A percentile compares a stretch with the other conserved stretches of the same genome.
These are phyloP conservation scores for cattle (Bos taurus) DNA, from an alignment of 2,113 vertebrate genomes.

Conservation along the genomic window DNA sequence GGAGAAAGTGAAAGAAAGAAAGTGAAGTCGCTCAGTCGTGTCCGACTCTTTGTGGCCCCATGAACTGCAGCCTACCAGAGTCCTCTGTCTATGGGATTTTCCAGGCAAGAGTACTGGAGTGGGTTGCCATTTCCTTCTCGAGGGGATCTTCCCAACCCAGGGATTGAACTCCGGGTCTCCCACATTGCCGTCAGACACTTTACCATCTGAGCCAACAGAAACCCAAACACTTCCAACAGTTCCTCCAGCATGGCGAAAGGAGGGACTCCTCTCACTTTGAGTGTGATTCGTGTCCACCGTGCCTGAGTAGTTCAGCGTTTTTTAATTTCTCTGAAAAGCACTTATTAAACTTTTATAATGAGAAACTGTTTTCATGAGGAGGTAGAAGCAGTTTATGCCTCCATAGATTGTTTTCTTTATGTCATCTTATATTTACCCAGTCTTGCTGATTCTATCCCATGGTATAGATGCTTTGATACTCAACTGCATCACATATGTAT, in stretches of 20 bases:
- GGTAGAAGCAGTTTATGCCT: not conserved
- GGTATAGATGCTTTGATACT: not conserved
- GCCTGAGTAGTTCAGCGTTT: not conserved
- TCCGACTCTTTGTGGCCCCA: too few species aligned
- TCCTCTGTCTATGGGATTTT: too few species aligned
- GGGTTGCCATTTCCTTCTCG: too few species aligned
- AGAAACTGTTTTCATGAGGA: not conserved
- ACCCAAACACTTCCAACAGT: too few species aligned
- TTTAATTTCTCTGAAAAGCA: not conserved
- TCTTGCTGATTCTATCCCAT: not conserved
- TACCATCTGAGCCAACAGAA: too few species aligned
- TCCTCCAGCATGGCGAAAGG: fast-evolving
- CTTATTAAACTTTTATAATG: not conserved
- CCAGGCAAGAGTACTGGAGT: too few species aligned
- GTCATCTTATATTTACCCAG: not conserved
- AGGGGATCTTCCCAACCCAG: too few species aligned
- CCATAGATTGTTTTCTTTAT: not conserved
- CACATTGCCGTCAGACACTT: too few species aligned
- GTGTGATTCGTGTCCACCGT: not conserved
- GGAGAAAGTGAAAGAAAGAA: not conserved
- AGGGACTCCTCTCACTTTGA: not conserved
- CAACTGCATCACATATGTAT: not conserved
- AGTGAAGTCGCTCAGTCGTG: too few species aligned
- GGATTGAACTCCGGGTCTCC: too few species aligned
- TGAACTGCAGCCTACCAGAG: too few species aligned